These are phyloP conservation scores for Umimayanthus chanpuru DNA, from an alignment of 92 coral and sea anemone species.

Conservation along the genomic window DNA sequence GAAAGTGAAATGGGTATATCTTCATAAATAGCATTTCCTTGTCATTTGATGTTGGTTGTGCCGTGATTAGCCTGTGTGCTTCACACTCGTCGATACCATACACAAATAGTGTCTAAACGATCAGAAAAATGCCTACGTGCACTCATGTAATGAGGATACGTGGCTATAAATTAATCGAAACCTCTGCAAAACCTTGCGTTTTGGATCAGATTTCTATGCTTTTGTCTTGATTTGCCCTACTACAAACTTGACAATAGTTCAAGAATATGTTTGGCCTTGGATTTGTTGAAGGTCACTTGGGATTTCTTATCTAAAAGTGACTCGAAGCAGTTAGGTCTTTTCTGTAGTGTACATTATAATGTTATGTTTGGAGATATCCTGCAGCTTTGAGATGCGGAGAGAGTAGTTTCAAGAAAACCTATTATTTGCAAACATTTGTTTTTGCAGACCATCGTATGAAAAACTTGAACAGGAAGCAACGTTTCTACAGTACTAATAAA, in stretches of 20 bases:
- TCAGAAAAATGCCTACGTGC: background rate
- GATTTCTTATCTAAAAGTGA: background rate
- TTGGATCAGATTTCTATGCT: background rate
- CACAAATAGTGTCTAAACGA: background rate
- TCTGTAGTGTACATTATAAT: background rate
- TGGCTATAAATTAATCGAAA: slow-evolving; percentile 11
- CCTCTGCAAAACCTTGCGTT: background rate
- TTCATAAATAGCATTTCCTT: slow-evolving; percentile 6
- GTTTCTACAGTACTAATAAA: slow-evolving; percentile 11
- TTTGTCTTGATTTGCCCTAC: background rate
- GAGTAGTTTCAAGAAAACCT: background rate
- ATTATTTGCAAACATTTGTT: slow-evolving; percentile 14
- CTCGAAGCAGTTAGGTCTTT: background rate
- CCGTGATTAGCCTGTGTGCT: background rate
- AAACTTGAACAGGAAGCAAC: background rate
- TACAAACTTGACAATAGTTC: slow-evolving; percentile 1
- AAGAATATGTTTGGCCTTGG: background rate
- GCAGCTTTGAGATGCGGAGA: background rate
- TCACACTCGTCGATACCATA: background rate
- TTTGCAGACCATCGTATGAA: slow-evolving; percentile 3
- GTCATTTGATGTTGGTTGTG: background rate
- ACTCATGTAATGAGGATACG: slow-evolving; percentile 14
- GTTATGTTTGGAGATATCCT: background rate
- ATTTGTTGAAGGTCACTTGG: background rate
- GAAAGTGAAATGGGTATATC: background rate